A percentile compares a stretch with the other conserved stretches of the same genome.
Evolutionary conservation across 2,888 invertebrate species (phyloP).

Genomic region (Salticus scenicus): DNA sequence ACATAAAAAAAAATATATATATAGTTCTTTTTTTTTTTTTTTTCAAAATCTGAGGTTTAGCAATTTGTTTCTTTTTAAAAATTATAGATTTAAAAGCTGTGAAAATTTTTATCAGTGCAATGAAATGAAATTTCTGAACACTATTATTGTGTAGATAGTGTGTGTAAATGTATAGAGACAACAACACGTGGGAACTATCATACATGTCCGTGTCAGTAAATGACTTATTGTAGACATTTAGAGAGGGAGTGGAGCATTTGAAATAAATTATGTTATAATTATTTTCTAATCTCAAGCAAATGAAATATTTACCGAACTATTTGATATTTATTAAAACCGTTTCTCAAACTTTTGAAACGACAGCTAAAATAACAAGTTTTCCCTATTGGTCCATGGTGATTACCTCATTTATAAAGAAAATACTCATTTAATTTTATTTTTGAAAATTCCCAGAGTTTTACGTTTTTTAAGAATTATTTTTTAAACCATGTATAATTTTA

Average conservation of each 20-base stretch:
- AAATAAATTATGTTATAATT: not conserved
- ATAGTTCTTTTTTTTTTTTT: too few relatives aligned
- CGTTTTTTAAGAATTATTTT: too few relatives aligned
- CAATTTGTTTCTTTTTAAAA: constrained; percentile 23
- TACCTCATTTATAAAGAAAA: constrained; percentile 32
- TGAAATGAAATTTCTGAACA: constrained; percentile 48
- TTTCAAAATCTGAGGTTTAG: constrained; percentile 15
- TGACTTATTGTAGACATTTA: constrained; percentile 25
- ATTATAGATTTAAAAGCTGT: constrained; percentile 40
- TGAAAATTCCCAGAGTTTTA: too few relatives aligned
- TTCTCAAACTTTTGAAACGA: not conserved
- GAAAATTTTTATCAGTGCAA: constrained; percentile 54
- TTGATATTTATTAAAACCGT: not conserved
- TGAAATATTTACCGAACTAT: not conserved
- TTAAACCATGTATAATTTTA: too few relatives aligned
- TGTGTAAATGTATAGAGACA: constrained; percentile 62
- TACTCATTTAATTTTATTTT: constrained; percentile 3
- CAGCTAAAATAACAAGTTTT: not conserved
- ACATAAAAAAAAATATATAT: too few relatives aligned
- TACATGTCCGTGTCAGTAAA: constrained; percentile 28
- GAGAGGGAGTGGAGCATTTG: constrained; percentile 1
- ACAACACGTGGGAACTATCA: constrained; percentile 29
- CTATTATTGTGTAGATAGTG: constrained; percentile 62
- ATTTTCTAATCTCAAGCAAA: not conserved
- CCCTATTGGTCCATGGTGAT: constrained; percentile 38